phyloP scores from a whole-genome alignment of 2,113 vertebrate genomes.

The Campylorhamphus procurvoides region DNA sequence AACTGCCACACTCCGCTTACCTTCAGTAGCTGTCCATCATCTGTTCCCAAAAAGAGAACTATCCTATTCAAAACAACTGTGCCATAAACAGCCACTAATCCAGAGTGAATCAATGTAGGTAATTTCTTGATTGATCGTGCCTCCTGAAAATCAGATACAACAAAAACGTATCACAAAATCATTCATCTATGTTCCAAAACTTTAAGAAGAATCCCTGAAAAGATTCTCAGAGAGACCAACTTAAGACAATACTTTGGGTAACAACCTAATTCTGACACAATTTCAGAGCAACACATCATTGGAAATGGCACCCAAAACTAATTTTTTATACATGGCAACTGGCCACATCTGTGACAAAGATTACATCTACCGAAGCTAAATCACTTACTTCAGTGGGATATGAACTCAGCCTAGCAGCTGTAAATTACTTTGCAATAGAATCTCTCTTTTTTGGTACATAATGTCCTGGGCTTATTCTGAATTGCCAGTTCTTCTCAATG shows the following conservation, averaged over 20 bases:
- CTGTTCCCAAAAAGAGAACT: constrained; percentile 87
- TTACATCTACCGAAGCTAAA: background rate
- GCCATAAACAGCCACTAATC: constrained; percentile 85
- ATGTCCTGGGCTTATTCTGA: background rate
- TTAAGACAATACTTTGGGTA: background rate
- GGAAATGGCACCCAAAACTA: background rate
- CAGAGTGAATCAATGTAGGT: constrained; percentile 74
- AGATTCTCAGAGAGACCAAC: background rate
- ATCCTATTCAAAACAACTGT: constrained; percentile 77
- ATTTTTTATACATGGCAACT: background rate
- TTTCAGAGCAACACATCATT: background rate
- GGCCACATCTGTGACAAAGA: background rate
- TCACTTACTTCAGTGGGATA: background rate
- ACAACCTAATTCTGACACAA: background rate
- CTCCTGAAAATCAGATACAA: constrained; percentile 64
- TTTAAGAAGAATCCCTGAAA: background rate
- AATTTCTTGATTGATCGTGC: constrained; percentile 61
- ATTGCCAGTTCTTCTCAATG: background rate
- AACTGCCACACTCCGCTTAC: constrained; percentile 65
- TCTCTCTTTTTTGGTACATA: background rate
- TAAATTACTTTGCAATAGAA: background rate
- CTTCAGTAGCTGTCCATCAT: constrained; percentile 88
- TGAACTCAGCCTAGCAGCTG: background rate
- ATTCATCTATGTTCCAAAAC: constrained; percentile 3
- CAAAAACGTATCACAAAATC: constrained; percentile 23